Evolutionary conservation across 1,140 invertebrate genomes (phyloP).

Genomic region (Drosophila dunni): DNA sequence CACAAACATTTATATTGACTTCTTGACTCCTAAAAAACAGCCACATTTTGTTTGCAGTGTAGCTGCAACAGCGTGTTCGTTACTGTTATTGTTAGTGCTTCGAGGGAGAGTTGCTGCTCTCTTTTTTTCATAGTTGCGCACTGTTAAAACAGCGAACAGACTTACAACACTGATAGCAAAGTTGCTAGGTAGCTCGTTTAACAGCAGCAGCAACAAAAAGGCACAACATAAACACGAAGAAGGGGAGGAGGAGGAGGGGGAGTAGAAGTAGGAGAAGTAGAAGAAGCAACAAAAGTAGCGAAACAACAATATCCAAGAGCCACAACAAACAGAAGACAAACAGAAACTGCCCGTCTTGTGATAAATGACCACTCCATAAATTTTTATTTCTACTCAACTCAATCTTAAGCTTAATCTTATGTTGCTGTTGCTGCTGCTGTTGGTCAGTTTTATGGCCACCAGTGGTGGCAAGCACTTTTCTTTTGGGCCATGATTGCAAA

Average conservation of each 20-base stretch:
- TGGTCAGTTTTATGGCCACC: constrained; percentile 65
- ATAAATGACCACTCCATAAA: constrained; percentile 80
- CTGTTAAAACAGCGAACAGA: constrained; percentile 51
- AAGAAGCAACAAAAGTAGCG: not conserved
- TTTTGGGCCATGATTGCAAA: constrained; percentile 51
- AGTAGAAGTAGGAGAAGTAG: not conserved
- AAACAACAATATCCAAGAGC: constrained; percentile 19
- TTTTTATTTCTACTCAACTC: constrained; percentile 77
- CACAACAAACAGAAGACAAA: constrained; percentile 30
- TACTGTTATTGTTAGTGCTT: constrained; percentile 61
- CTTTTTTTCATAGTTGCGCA: constrained; percentile 65
- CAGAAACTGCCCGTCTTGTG: constrained; percentile 54
- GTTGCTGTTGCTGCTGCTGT: constrained; percentile 37
- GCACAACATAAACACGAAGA: not conserved
- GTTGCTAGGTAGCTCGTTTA: constrained; percentile 33
- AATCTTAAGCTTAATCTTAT: constrained; percentile 69
- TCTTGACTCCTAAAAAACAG: no score
- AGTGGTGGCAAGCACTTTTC: constrained; percentile 39
- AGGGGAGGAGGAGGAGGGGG: not conserved
- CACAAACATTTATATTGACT: no score
- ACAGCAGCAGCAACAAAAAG: constrained; percentile 6
- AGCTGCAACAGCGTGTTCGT: constrained; percentile 57
- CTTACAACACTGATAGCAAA: constrained; percentile 53
- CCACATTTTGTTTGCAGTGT: no score
- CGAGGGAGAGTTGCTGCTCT: constrained; percentile 25